These are phyloP conservation scores for Tetramorium bicarinatum DNA, from an alignment of 2,888 invertebrate species.

Conservation along the genomic window DNA sequence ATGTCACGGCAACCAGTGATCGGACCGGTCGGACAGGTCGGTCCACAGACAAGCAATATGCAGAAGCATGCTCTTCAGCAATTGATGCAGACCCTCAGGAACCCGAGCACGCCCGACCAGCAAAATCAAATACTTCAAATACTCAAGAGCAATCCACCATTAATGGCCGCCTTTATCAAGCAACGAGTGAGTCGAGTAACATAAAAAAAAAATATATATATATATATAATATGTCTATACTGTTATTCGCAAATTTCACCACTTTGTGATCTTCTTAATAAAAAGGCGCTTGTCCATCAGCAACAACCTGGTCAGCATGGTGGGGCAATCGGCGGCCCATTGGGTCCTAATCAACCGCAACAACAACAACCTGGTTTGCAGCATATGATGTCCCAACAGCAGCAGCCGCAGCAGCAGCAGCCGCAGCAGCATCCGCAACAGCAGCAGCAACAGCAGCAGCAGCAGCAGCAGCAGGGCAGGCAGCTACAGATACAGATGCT, in stretches of 20 bases:
- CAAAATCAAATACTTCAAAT: constrained; percentile 96
- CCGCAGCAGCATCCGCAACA: constrained; percentile 86
- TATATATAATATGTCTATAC: background rate
- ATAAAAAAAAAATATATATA: constrained; percentile 7
- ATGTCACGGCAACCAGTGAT: constrained; percentile 84
- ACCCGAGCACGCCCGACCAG: constrained; percentile 96
- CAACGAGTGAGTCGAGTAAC: constrained; percentile 87
- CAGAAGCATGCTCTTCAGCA: constrained; percentile 91
- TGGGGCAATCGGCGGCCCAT: constrained; percentile 81
- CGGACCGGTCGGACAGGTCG: constrained; percentile 83
- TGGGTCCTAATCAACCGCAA: constrained; percentile 84
- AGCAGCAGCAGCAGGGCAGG: constrained; percentile 88
- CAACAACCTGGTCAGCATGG: constrained; percentile 84
- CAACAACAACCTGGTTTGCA: constrained; percentile 85
- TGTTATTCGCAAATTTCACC: constrained; percentile 42
- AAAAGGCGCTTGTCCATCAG: constrained; percentile 81
- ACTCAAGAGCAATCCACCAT: constrained; percentile 96
- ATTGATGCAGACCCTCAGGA: constrained; percentile 95
- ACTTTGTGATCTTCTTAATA: constrained; percentile 68
- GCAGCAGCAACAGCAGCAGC: constrained; percentile 85
- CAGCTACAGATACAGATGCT: constrained; percentile 86
- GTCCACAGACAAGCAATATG: constrained; percentile 86
- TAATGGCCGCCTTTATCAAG: constrained; percentile 98
- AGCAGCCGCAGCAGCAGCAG: constrained; percentile 87
- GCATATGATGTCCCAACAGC: constrained; percentile 87